phyloP scores from a whole-genome alignment of 2,888 invertebrate species.

The Gastracanthus pulcherrimus region DNA sequence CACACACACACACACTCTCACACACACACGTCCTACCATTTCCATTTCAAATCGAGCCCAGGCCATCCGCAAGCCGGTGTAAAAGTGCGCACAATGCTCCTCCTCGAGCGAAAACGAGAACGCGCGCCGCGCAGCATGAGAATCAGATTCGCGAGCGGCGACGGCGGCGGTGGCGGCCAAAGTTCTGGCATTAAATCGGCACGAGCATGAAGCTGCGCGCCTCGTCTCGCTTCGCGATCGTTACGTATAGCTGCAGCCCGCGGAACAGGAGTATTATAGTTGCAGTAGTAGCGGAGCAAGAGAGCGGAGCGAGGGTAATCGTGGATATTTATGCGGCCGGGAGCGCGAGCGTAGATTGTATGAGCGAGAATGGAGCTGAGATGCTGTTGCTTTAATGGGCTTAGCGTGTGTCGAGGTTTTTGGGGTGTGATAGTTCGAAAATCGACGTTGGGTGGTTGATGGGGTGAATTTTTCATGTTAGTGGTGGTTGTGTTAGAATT shows the following conservation, averaged over 20 bases:
- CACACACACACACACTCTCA: neutral
- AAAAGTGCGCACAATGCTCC: neutral
- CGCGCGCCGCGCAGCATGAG: neutral
- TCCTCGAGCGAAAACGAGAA: neutral
- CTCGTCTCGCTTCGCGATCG: neutral
- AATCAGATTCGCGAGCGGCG: neutral
- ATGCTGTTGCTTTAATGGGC: no score
- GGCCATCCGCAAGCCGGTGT: neutral
- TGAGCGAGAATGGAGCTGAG: no score
- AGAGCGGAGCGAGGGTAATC: neutral
- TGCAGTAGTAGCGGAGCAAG: no score
- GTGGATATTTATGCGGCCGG: neutral
- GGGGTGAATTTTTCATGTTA: no score
- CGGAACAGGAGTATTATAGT: no score
- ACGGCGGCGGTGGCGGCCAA: neutral
- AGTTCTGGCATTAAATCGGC: neutral
- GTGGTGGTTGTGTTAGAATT: no score
- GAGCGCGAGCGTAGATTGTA: neutral
- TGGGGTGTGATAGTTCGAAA: no score
- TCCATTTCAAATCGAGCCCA: slow-evolving; percentile 1
- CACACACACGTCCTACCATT: neutral
- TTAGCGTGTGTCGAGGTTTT: no score
- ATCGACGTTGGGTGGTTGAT: no score
- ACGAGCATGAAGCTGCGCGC: neutral
- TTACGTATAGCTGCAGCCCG: neutral